Evolutionary conservation across 2,113 vertebrate genomes (phyloP), one percentile per base, ranked within the genome.

Genomic region (Copsychus sechellarum): DNA sequence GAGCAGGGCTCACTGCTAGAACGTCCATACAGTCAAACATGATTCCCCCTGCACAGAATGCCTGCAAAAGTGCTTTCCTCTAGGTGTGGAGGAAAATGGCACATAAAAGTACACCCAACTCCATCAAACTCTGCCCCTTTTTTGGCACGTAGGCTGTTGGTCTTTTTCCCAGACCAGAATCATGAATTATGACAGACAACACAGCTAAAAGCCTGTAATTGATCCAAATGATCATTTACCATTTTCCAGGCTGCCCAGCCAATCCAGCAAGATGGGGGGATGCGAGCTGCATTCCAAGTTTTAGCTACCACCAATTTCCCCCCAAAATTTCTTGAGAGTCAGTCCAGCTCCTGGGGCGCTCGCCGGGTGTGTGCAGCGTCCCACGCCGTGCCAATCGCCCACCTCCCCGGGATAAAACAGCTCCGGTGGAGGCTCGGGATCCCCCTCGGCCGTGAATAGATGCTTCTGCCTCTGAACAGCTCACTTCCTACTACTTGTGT

Each of bases 21-120:
- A 99, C 98, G 97, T 99, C 99, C 98, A 99, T 98, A 97, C 98
- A 99, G 98, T 99, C 99, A 97, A 99, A 99, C 99, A 99, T 99
- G 98, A 97, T 98, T 98, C 95, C 98, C 95, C 97, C 97, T 94
- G 96, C 94, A 98, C 98, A 95, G 97, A 97, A 95, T 87, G 97
- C 95, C 98, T 98, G 98, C 95, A 96, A 98, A 98, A 98, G 97
- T 97, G 98, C 97, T 97, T 98, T 98, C 98, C 97, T 97, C 97
- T 98, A 98, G 98, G 98, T 98, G 98, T 97, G 98, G 97, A 97
- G 97, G 96, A 95, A 98, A 98, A 98, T 97, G 98, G 97, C 97
- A 98, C 97, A 96, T 97, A 98, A 97, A 98, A 98, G 98, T 98
- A 98, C 98, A 97, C 97, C 98, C 97, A 99, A 99, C 99, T 99